phyloP scores from a whole-genome alignment of 2,888 invertebrate species.

The Nomada goodeniana region DNA sequence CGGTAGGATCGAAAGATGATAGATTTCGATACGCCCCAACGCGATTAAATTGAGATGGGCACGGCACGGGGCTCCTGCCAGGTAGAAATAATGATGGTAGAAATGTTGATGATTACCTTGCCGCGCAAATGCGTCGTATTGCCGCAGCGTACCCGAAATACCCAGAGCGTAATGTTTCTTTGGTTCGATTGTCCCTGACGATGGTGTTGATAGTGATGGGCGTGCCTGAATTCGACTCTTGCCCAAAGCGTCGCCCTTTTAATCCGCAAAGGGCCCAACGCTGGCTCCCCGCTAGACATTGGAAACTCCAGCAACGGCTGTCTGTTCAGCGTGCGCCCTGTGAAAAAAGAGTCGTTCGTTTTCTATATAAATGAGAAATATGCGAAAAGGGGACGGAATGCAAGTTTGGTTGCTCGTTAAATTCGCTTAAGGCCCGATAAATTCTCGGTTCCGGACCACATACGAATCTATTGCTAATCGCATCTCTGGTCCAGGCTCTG shows the following conservation, averaged over 20 bases:
- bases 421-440: no score
- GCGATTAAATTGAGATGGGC: slow-evolving; percentile 51
- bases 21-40: slow-evolving; percentile 47
- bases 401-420: no score
- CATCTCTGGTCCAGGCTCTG: no score
- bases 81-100: background rate
- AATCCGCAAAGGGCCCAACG: slow-evolving; percentile 88
- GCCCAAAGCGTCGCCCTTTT: slow-evolving; percentile 93
- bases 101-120: slow-evolving; percentile 84
- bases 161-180: slow-evolving; percentile 88
- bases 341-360: background rate
- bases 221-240: slow-evolving; percentile 86
- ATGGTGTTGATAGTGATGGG: slow-evolving; percentile 82
- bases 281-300: slow-evolving; percentile 86
- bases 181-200: slow-evolving; percentile 79
- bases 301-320: slow-evolving; percentile 95
- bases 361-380: background rate
- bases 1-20: slow-evolving; percentile 30
- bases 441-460: no score
- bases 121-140: slow-evolving; percentile 88
- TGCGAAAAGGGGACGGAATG: background rate
- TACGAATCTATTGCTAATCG: no score
- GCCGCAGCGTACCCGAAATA: slow-evolving; percentile 88
- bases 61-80: background rate
- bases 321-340: slow-evolving; percentile 93